Evolutionary conservation across 2,797 vertebrate genomes (phyloP).

Genomic region (Acanthopagrus latus): DNA sequence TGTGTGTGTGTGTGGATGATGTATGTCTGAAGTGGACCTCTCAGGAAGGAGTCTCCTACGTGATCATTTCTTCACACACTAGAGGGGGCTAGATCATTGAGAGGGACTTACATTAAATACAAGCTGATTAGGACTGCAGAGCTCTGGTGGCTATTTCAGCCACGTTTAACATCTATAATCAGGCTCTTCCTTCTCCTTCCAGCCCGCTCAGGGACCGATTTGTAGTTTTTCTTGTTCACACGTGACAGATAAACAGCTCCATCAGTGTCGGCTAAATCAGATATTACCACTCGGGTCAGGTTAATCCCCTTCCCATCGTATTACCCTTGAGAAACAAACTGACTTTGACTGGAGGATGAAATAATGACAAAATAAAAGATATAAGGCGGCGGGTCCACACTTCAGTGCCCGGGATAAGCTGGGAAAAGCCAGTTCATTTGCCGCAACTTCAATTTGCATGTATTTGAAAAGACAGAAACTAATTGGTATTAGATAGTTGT

Average conservation of each 20-base stretch:
- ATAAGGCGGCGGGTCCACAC: constrained; percentile 58
- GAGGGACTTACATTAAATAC: constrained; percentile 63
- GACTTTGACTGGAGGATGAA: constrained; percentile 66
- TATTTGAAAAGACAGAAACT: constrained; percentile 78
- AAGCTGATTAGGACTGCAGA: constrained; percentile 54
- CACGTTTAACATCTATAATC: constrained; percentile 17
- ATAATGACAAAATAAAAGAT: constrained; percentile 75
- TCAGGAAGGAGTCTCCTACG: constrained; percentile 26
- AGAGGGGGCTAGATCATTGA: constrained; percentile 84
- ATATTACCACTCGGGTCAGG: constrained; percentile 61
- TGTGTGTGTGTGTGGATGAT: constrained; percentile 54
- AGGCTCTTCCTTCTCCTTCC: neutral
- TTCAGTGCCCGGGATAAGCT: constrained; percentile 71
- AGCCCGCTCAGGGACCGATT: constrained; percentile 9
- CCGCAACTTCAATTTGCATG: constrained; percentile 79
- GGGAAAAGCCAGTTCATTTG: constrained; percentile 75
- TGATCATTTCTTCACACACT: constrained; percentile 78
- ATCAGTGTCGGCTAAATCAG: constrained; percentile 60
- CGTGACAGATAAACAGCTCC: constrained; percentile 61
- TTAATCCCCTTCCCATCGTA: constrained; percentile 65
- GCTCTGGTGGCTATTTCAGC: constrained; percentile 19
- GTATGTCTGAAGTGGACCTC: constrained; percentile 32
- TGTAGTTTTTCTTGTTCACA: constrained; percentile 40
- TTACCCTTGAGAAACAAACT: constrained; percentile 63
- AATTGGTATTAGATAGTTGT: constrained; percentile 79